phyloP scores from a whole-genome alignment of 2,113 vertebrate genomes.

The Ictalurus punctatus region DNA sequence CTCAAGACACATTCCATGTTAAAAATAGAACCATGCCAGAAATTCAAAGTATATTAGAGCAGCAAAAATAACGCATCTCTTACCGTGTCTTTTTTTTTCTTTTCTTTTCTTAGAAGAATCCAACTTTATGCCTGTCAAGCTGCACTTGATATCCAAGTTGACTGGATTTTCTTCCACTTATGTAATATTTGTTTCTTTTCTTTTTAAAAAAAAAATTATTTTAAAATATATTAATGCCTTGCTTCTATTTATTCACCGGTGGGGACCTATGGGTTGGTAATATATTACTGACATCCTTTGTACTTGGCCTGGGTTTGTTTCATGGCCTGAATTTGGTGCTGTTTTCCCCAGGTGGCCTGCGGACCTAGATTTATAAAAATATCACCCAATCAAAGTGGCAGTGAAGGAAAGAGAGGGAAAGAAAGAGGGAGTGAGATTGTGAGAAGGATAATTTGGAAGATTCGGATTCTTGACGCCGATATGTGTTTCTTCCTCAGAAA shows the following conservation, averaged over 20 bases:
- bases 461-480: neutral
- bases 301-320: slow-evolving; percentile 56
- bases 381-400: slow-evolving; percentile 75
- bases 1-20: slow-evolving; percentile 19
- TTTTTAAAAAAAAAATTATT: neutral
- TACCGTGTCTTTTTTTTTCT: slow-evolving; percentile 22
- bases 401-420: slow-evolving; percentile 61
- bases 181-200: neutral
- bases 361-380: slow-evolving; percentile 82
- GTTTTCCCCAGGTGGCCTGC: slow-evolving; percentile 76
- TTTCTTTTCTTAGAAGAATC: neutral
- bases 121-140: neutral
- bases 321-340: slow-evolving; percentile 74
- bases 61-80: slow-evolving; percentile 1
- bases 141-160: neutral
- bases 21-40: slow-evolving; percentile 27
- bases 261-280: slow-evolving; percentile 29
- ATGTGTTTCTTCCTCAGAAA: neutral
- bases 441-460: slow-evolving; percentile 45
- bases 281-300: slow-evolving; percentile 51
- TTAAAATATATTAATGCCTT: slow-evolving; percentile 11
- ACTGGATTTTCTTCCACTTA: neutral
- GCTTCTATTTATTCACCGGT: slow-evolving; percentile 27
- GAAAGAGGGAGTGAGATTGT: slow-evolving; percentile 52
- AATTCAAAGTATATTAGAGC: slow-evolving; percentile 20